Evolutionary conservation across 2,797 vertebrate genomes (phyloP), one percentile per base, ranked within the genome.

Genomic region (Darevskia mixta): DNA sequence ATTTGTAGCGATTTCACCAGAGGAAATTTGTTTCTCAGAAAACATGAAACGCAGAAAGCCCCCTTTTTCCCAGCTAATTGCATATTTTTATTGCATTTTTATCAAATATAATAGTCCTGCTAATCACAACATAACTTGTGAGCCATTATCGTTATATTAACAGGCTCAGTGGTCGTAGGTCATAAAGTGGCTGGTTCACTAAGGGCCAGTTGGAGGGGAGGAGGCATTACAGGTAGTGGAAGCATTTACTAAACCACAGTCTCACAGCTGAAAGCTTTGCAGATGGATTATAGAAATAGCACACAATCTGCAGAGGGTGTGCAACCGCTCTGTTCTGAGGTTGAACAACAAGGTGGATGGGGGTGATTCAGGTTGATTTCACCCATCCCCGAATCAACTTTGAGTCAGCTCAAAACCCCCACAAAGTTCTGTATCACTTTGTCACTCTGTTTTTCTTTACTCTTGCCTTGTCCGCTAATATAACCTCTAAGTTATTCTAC

Each of bases 11-110:
- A 91, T 91, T 18, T n/a, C 78, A 13, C 3, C 91, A 84, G 88
- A 92, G 96, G 94, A 96, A 92, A 3, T 93, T 94, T 92, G 38
- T 90, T 94, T 88, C 92, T 86, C 45, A 86, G 83, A 92, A 89
- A 89, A 45, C 41, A 79, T 83, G 35, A 85, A 89, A 89, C 90
- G 32, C 38, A 1, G 61, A 80, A 86, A 67, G 1, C 4, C 87
- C 18, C 1, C 5, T 41, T 67, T 55, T 81, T 18, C 20, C 76
- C 61, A 90, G n/a, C 2, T 92, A 94, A 92, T 73, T 82, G 32
- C 0, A 4, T 85, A 15, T 80, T 94, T 85, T 90, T 80, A 76
- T 84, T 45, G 64, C 55, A 38, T 79, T 88, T 90, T 79, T n/a
- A n/a, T 87, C 72, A 91, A 91, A 88, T 15, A 83, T 89, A 86